Evolutionary conservation across 2,888 invertebrate species (phyloP), one percentile per base, ranked within the genome.

Genomic region (Hofmannophila pseudospretella): DNA sequence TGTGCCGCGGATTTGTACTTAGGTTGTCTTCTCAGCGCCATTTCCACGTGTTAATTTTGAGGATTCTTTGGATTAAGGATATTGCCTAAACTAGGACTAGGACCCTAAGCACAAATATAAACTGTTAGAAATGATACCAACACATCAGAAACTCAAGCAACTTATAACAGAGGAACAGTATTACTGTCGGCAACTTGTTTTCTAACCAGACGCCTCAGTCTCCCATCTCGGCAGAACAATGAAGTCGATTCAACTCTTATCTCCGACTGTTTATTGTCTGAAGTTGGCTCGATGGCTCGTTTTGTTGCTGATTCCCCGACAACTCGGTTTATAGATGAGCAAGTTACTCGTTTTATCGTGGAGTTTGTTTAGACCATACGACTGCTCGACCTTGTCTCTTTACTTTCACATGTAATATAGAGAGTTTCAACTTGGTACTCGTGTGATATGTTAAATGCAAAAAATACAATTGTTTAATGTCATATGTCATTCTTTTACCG

Each of bases 231-330:
- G 3, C 5, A 11, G 56, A 59, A 71, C 70, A 71, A 71, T 67
- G 67, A 61, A 64, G 67, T 60, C 58, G 54, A 50, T 51, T 52
- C 62, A 54, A 53, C 67, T 64, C 54, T 75, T 85, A 85, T 85
- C 84, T 74, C 59, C 41, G 50, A 59, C 66, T 75, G 79, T 81
- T 79, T 80, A 85, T 85, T 84, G 84, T 82, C 75, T 71, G 67
- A 72, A 80, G 73, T 81, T 82, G 52, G 68, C 63, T 67, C 61
- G 67, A 66, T 72, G 59, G 72, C 62, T 23, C 67, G 77, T 74
- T 80, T 76, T 78, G 84, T 80, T 70, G 58, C 75, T 63, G 68
- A 72, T 74, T 73, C 64, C 61, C 68, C 61, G 67, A 64, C 72
- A 69, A 70, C 67, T 71, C 62, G 58, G 61, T 68, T 72, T 68